A percentile compares a stretch with the other conserved stretches of the same genome.
phyloP scores from a whole-genome alignment of 2,113 vertebrate genomes.

The Tetraodon nigroviridis region DNA sequence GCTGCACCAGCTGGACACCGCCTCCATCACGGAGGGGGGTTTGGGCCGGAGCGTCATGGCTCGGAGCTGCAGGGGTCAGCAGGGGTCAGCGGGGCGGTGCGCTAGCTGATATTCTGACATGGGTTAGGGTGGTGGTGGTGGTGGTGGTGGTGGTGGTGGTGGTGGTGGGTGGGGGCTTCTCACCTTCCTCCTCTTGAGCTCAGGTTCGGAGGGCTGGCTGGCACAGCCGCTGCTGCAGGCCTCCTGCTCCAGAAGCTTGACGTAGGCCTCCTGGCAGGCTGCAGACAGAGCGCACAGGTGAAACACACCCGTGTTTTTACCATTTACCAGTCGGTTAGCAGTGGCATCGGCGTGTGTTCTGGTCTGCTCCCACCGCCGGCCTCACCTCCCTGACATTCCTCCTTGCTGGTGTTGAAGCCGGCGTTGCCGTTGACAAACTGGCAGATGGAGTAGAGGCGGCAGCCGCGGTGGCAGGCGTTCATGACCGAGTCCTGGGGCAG shows the following conservation, averaged over 20 bases:
- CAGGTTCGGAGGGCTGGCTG: conserved; percentile 80
- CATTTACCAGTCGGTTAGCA: too few species aligned
- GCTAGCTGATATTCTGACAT: neutral
- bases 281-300: neutral
- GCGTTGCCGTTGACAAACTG: conserved; percentile 89
- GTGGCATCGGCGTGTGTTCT: too few species aligned
- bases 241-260: conserved; percentile 80
- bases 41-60: conserved; percentile 74
- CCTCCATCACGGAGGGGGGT: conserved; percentile 78
- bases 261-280: conserved; percentile 94
- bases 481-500: conserved; percentile 79
- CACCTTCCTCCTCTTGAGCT: conserved; percentile 85
- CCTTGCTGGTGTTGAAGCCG: conserved; percentile 85
- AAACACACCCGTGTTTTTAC: too few species aligned
- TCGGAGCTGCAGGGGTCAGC: conserved; percentile 60
- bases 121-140: too few species aligned
- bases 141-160: conserved; percentile 1
- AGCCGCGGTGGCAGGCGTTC: conserved; percentile 93
- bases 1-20: conserved; percentile 89
- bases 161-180: conserved; percentile 16
- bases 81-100: neutral
- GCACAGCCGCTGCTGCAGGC: conserved; percentile 86
- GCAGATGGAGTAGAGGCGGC: conserved; percentile 96
- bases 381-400: conserved; percentile 90
- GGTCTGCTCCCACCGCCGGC: neutral